Base-by-base conservation (phyloP, 2,797 vertebrate species). In the Anguilla anguilla region DNA sequence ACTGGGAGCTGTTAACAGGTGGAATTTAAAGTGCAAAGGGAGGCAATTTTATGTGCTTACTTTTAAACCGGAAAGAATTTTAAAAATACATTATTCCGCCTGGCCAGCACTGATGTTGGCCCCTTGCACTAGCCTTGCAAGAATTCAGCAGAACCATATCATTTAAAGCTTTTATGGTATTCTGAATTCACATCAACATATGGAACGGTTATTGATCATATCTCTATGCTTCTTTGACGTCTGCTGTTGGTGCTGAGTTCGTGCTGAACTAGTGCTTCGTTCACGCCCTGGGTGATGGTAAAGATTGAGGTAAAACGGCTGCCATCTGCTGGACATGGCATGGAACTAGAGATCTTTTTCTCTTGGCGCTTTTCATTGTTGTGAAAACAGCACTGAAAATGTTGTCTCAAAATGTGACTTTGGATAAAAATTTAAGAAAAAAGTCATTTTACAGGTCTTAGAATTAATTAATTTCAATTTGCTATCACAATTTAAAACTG, bases 381-480 rank as follows among this genome's bases (percentile, higher is more conserved):
- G 77, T 25, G 17, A 22, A 49, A 1, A n/a, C 6, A 51, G 19
- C 1, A 11, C 17, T 49, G 77, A 19, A 43, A 81, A 49, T n/a
- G 2, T 81, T 17, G 43, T 4, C 39, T 10, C 43, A 49, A 81
- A 81, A 49, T 81, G 77, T 25, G 19, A 51, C 19, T 84, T 84
- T 82, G 15, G 59, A 82, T 39, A 19, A 61, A 22, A 35, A 35
- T 82, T 82, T 79, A 51, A 81, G 25, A 25, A 86, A 74, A 35
- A 53, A 43, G 39, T 53, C 49, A 53, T 72, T 43, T 77, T 28
- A 79, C 22, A 53, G n/a, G 72, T 28, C 59, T 86, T 86, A 69
- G 53, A 31, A 59, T 25, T 15, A 81, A 61, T 25, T 15, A 15
- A 35, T 86, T 57, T 15, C 55, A 17, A 57, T 57, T 67, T n/a